phyloP scores from a whole-genome alignment of 2,797 vertebrate genomes.

The Picus viridis region DNA sequence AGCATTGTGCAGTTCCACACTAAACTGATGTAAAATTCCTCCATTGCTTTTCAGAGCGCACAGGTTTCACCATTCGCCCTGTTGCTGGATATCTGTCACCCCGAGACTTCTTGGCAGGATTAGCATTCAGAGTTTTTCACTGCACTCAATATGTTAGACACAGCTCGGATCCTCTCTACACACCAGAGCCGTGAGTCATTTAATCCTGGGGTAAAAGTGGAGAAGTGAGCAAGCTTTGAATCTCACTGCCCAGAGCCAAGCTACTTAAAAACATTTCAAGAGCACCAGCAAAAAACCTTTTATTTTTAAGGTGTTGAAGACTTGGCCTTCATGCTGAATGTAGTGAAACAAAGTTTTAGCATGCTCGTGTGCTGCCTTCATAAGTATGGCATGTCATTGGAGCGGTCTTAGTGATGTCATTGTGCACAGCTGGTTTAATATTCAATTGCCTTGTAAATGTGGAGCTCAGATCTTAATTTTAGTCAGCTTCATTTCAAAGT shows the following conservation, averaged over 20 bases:
- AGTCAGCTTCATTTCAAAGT: not conserved
- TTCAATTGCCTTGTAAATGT: not conserved
- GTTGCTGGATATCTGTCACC: slow-evolving; percentile 96
- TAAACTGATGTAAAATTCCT: not conserved
- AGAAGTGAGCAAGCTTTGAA: not conserved
- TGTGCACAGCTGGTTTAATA: not conserved
- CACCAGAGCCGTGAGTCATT: slow-evolving; percentile 93
- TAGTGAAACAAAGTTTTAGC: not conserved
- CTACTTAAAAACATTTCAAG: not conserved
- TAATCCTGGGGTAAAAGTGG: not conserved
- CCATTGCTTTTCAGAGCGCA: slow-evolving; percentile 83
- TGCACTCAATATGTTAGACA: slow-evolving; percentile 98
- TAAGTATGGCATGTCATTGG: not conserved
- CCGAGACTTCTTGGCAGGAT: slow-evolving; percentile 94
- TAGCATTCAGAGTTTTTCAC: slow-evolving; percentile 98
- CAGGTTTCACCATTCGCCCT: slow-evolving; percentile 95
- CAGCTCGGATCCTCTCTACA: slow-evolving; percentile 96
- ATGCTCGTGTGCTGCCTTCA: not conserved
- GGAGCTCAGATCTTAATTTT: not conserved
- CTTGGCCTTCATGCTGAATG: not conserved
- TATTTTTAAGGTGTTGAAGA: not conserved
- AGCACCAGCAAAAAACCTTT: not conserved
- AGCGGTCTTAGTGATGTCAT: not conserved
- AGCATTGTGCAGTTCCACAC: not conserved
- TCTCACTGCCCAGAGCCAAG: not conserved